Evolutionary conservation across 2,888 invertebrate species (phyloP).

Genomic region (Brassicogethes aeneus): DNA sequence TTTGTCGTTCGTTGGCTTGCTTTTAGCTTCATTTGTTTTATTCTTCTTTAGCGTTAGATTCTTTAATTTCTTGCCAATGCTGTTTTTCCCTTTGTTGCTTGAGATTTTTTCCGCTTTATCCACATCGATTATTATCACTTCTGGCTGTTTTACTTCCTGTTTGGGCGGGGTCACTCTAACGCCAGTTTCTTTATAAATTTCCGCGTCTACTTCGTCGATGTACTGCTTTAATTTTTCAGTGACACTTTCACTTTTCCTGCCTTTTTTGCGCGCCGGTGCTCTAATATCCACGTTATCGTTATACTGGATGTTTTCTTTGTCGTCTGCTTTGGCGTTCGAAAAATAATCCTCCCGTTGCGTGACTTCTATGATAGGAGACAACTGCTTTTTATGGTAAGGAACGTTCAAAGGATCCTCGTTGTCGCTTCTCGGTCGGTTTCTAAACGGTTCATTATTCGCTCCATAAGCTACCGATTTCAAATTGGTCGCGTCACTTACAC

Average conservation of each 20-base stretch:
- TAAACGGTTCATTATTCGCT: constrained; percentile 25
- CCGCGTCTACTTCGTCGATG: constrained; percentile 35
- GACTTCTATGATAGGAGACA: constrained; percentile 74
- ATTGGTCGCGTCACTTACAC: constrained; percentile 48
- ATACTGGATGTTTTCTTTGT: constrained; percentile 23
- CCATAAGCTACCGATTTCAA: constrained; percentile 43
- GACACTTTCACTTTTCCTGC: constrained; percentile 24
- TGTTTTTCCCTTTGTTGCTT: constrained; percentile 24
- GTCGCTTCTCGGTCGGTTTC: constrained; percentile 47
- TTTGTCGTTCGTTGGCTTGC: constrained; percentile 10
- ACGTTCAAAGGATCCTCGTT: constrained; percentile 26
- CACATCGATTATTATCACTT: constrained; percentile 37
- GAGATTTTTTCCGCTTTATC: constrained; percentile 37
- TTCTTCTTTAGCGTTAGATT: constrained; percentile 23
- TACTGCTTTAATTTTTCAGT: constrained; percentile 34
- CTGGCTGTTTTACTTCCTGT: constrained; percentile 20
- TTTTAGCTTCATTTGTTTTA: constrained; percentile 18
- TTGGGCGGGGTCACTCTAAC: constrained; percentile 17
- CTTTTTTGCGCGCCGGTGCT: constrained; percentile 17
- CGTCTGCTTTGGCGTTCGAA: constrained; percentile 10
- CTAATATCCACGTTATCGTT: constrained; percentile 20
- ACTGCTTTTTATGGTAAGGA: constrained; percentile 52
- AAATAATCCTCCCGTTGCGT: constrained; percentile 64
- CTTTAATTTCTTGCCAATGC: constrained; percentile 29
- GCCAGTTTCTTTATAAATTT: constrained; percentile 33